Conservation (phyloP, 2,113 vertebrate genomes). For the Plectropomus leopardus region DNA sequence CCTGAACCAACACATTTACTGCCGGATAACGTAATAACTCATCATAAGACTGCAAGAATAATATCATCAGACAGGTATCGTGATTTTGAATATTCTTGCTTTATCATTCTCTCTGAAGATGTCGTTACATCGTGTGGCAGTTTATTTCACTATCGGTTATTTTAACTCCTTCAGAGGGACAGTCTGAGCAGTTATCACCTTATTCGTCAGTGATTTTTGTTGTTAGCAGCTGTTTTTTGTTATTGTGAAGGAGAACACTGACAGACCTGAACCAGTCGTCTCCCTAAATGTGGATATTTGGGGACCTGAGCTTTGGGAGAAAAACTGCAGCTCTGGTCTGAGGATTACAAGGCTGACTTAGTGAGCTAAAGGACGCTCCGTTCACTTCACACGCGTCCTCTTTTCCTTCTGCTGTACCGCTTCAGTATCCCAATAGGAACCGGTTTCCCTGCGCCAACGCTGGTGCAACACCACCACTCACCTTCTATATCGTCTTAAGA, state of each 20-base stretch:
- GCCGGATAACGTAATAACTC: slow-evolving; percentile 25
- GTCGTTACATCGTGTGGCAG: background rate
- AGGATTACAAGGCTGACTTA: slow-evolving; percentile 10
- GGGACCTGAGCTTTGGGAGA: background rate
- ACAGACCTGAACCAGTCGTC: background rate
- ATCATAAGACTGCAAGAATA: background rate
- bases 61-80: background rate
- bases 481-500: background rate
- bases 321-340: slow-evolving; percentile 2
- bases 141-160: background rate
- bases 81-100: background rate
- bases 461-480: background rate
- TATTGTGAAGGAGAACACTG: slow-evolving; percentile 23
- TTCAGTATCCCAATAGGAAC: slow-evolving; percentile 20
- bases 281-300: background rate
- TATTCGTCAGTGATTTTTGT: slow-evolving; percentile 4
- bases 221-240: slow-evolving; percentile 2
- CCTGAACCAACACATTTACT: slow-evolving; percentile 22
- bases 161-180: slow-evolving; percentile 3
- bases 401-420: slow-evolving; percentile 26
- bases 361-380: background rate
- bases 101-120: background rate
- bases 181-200: slow-evolving; percentile 5
- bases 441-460: background rate
- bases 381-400: slow-evolving; percentile 6